Conservation (phyloP, 1,140 invertebrate species). For the Drosophila hydei region DNA sequence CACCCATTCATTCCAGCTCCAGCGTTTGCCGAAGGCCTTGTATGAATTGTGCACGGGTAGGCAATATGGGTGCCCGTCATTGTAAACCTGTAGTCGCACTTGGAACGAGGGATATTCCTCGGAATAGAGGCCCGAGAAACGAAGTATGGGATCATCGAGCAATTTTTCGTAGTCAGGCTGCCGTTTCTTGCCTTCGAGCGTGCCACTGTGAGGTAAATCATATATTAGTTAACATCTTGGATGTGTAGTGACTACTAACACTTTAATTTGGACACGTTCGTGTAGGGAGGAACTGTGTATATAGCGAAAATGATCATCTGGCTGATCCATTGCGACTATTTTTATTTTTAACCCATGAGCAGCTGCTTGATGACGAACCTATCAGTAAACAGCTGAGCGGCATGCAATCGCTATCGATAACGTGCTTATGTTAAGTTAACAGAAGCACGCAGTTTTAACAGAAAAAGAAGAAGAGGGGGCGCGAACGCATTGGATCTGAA, state of each 20-base stretch:
- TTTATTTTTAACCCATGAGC: constrained; percentile 25
- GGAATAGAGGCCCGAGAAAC: constrained; percentile 95
- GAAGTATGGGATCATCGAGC: constrained; percentile 93
- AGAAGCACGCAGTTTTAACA: constrained; percentile 6
- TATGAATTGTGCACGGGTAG: constrained; percentile 96
- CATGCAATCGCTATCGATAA: background rate
- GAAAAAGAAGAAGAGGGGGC: constrained; percentile 4
- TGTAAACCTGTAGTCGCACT: constrained; percentile 94
- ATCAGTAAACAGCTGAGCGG: constrained; percentile 19
- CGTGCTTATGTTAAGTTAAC: background rate
- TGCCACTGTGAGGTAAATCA: constrained; percentile 87
- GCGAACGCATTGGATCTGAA: background rate
- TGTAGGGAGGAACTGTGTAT: constrained; percentile 96
- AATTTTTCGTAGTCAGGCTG: constrained; percentile 95
- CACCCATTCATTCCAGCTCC: constrained; percentile 99
- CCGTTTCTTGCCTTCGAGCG: constrained; percentile 94
- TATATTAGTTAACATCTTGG: constrained; percentile 1
- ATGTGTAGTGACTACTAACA: constrained; percentile 87
- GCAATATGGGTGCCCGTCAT: constrained; percentile 92
- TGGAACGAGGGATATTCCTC: constrained; percentile 93
- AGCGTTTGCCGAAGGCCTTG: constrained; percentile 95
- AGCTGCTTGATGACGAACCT: constrained; percentile 35
- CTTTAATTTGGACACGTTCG: constrained; percentile 95
- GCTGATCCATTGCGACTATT: constrained; percentile 68
- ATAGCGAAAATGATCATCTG: constrained; percentile 91